Evolutionary conservation across 2,888 invertebrate species (phyloP).

Genomic region (Leucania comma): DNA sequence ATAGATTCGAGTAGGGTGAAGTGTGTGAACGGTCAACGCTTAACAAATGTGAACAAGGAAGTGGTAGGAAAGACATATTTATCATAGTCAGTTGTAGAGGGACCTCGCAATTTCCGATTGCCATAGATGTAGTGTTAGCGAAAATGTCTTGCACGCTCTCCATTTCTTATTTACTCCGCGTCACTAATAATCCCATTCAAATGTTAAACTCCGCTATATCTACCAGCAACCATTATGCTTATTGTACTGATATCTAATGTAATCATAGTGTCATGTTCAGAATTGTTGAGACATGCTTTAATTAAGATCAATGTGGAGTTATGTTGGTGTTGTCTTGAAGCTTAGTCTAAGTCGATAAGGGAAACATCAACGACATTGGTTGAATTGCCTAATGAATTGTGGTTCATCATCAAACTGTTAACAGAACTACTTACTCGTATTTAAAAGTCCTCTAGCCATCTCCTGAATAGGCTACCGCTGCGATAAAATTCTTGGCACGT

Average conservation of each 20-base stretch:
- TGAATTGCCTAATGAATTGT: neutral
- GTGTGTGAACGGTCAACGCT: neutral
- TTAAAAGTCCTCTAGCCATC: conserved; percentile 5
- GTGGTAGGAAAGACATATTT: neutral
- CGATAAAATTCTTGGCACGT: conserved; percentile 36
- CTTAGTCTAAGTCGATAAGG: neutral
- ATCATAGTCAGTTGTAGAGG: neutral
- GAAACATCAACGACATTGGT: neutral
- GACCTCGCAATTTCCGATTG: neutral
- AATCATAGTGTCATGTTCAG: conserved; percentile 43
- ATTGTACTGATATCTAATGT: conserved; percentile 46
- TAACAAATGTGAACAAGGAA: neutral
- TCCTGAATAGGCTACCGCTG: neutral
- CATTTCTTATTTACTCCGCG: conserved; percentile 26
- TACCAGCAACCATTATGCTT: conserved; percentile 47
- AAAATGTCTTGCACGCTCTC: conserved; percentile 2
- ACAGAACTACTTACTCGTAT: too few species aligned
- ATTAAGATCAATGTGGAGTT: conserved; percentile 38
- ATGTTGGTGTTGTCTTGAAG: conserved; percentile 8
- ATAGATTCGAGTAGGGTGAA: neutral
- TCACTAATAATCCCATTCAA: conserved; percentile 55
- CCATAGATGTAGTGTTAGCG: neutral
- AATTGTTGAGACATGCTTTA: conserved; percentile 40
- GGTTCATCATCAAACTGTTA: neutral
- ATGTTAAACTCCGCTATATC: conserved; percentile 52